Conservation (phyloP, 1,140 invertebrate species). For the Riptortus pedestris region DNA sequence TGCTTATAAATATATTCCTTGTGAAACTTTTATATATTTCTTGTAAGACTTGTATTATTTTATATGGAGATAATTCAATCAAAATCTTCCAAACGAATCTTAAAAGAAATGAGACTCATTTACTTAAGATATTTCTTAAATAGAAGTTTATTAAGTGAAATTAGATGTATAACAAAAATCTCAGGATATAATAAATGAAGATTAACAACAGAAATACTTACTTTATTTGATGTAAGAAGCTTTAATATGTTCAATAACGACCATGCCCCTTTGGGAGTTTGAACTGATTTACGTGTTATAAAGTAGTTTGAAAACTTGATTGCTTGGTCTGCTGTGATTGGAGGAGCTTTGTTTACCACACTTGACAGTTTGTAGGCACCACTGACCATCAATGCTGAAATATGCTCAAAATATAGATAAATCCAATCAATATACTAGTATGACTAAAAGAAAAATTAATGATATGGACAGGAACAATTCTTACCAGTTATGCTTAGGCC, state of each 20-base stretch:
- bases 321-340: slow-evolving; percentile 63
- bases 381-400: slow-evolving; percentile 54
- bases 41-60: no score
- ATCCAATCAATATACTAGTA: slow-evolving; percentile 10
- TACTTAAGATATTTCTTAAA: no score
- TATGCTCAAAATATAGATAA: no score
- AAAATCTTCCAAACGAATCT: no score
- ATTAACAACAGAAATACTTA: slow-evolving; percentile 30
- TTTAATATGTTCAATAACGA: slow-evolving; percentile 69
- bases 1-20: no score
- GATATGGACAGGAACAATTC: not conserved
- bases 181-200: no score
- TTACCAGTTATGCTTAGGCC: slow-evolving; percentile 47
- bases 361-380: slow-evolving; percentile 62
- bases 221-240: slow-evolving; percentile 54
- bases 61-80: no score
- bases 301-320: slow-evolving; percentile 88
- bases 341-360: slow-evolving; percentile 54
- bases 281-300: slow-evolving; percentile 78
- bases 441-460: not conserved
- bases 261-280: slow-evolving; percentile 68
- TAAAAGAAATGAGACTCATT: no score
- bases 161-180: no score
- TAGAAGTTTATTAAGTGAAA: no score
- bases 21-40: no score